These are phyloP conservation scores for Acronicta psi DNA, from an alignment of 2,888 invertebrate species.

Conservation along the genomic window DNA sequence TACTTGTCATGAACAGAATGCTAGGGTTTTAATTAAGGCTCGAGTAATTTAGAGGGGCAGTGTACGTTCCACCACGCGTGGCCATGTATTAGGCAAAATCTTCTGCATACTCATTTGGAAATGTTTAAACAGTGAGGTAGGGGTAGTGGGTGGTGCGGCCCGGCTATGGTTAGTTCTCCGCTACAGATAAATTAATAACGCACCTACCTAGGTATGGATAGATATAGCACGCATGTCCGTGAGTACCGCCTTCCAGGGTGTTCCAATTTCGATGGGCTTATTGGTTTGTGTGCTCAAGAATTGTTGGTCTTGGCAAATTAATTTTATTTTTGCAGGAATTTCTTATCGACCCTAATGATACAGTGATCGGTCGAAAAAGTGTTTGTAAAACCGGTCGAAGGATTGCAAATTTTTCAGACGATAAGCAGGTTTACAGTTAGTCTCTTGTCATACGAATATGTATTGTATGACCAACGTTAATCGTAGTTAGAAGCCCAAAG, in stretches of 20 bases:
- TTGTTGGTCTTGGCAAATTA: neutral
- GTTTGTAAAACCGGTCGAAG: no score
- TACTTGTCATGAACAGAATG: constrained; percentile 88
- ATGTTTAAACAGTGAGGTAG: constrained; percentile 83
- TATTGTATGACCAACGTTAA: no score
- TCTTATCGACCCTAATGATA: no score
- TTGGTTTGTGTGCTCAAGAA: neutral
- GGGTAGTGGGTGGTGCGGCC: constrained; percentile 63
- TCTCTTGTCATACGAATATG: no score
- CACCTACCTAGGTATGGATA: constrained; percentile 75
- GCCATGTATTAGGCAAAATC: constrained; percentile 83
- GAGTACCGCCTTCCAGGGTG: constrained; percentile 70
- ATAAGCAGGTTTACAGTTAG: no score
- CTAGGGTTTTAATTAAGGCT: constrained; percentile 88
- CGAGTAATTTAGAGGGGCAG: constrained; percentile 85
- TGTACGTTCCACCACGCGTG: constrained; percentile 71
- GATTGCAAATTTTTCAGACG: no score
- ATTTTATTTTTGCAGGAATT: neutral
- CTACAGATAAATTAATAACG: constrained; percentile 89
- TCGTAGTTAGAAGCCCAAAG: no score
- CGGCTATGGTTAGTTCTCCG: constrained; percentile 85
- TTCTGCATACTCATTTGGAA: constrained; percentile 88
- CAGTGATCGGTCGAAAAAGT: no score
- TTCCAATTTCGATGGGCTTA: constrained; percentile 44
- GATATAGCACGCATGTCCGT: constrained; percentile 82